phyloP scores from a whole-genome alignment of 1,140 invertebrate species.

The Cyrtorhinus lividipennis region DNA sequence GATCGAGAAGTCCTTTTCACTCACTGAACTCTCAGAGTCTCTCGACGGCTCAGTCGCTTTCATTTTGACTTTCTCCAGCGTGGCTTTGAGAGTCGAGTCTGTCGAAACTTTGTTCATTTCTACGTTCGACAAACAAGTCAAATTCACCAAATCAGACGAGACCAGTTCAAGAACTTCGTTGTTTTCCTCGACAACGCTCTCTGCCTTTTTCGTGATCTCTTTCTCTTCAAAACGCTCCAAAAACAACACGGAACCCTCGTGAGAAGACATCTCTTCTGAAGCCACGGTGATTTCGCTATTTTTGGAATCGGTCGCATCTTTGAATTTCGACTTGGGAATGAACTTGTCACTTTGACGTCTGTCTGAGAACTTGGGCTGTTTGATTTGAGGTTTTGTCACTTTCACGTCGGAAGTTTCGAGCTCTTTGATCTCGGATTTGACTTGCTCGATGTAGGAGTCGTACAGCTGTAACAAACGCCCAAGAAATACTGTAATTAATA shows the following conservation, averaged over 20 bases:
- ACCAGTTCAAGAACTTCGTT: background rate
- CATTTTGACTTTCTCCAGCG: background rate
- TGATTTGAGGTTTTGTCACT: slow-evolving; percentile 35
- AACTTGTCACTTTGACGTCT: slow-evolving; percentile 17
- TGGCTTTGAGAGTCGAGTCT: background rate
- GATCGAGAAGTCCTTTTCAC: background rate
- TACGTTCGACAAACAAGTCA: background rate
- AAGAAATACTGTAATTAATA: slow-evolving; percentile 1
- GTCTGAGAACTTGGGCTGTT: slow-evolving; percentile 31
- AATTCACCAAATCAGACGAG: background rate
- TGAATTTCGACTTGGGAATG: background rate
- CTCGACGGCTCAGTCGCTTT: background rate
- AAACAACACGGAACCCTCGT: background rate
- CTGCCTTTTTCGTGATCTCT: background rate
- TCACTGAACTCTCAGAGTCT: background rate
- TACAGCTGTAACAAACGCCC: slow-evolving; percentile 30
- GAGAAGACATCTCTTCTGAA: background rate
- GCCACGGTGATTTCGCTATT: background rate
- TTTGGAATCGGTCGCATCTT: background rate
- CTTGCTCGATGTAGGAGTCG: slow-evolving; percentile 35
- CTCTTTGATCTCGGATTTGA: slow-evolving; percentile 33
- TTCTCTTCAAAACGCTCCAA: background rate
- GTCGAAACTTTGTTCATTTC: background rate
- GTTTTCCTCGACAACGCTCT: background rate
- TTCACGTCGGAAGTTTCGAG: slow-evolving; percentile 27